These are phyloP conservation scores for Chrysaora quinquecirrha DNA, from an alignment of 30 jellyfish, hydroid and myxozoan genomes.

Conservation along the genomic window DNA sequence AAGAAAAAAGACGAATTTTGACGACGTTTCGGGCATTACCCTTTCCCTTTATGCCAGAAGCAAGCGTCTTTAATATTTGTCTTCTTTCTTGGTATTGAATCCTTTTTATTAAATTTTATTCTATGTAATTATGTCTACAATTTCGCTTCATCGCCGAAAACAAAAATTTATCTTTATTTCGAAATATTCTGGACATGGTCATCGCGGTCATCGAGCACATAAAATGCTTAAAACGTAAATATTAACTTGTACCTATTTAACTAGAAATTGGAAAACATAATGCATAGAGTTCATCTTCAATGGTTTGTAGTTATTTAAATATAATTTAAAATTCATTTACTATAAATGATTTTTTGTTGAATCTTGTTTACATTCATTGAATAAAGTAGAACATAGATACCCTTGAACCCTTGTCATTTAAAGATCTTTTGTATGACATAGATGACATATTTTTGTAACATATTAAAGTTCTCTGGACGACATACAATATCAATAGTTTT, in stretches of 20 bases:
- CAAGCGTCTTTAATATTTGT: too few species aligned
- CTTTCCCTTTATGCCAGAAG: too few species aligned
- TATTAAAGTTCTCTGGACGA: neutral
- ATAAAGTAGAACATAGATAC: neutral
- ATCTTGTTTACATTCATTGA: neutral
- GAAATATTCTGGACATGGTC: conserved; percentile 1
- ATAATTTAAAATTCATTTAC: too few species aligned
- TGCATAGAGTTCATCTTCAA: too few species aligned
- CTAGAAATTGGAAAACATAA: too few species aligned
- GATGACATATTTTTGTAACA: neutral
- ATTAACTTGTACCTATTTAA: too few species aligned
- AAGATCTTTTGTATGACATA: neutral
- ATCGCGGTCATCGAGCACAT: neutral
- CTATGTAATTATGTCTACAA: neutral
- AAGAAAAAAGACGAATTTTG: too few species aligned
- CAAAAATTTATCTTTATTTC: neutral
- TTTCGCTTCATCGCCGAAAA: neutral
- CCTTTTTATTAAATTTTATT: too few species aligned
- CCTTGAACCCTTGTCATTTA: neutral
- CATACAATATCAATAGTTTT: neutral
- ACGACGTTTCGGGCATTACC: too few species aligned
- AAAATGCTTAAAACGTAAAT: neutral
- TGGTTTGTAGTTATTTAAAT: too few species aligned
- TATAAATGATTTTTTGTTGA: too few species aligned
- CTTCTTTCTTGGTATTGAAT: too few species aligned